Evolutionary conservation across 2,797 vertebrate genomes (phyloP).

Genomic region (Argya squamiceps): DNA sequence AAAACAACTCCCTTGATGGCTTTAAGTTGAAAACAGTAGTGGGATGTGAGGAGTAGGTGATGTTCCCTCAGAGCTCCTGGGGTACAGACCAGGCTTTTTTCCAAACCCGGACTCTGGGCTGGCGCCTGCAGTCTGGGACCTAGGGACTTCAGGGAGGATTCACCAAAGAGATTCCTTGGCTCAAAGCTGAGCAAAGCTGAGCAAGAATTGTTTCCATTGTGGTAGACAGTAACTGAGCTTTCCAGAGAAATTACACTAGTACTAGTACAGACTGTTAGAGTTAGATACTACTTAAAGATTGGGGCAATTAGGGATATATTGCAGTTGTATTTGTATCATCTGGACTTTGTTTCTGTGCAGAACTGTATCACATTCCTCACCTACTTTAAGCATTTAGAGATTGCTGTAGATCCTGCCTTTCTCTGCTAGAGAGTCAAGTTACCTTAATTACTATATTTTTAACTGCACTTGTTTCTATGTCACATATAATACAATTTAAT

Average conservation of each 20-base stretch:
- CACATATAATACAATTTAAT: not conserved
- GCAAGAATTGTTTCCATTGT: not conserved
- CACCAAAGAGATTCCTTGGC: not conserved
- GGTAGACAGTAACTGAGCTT: not conserved
- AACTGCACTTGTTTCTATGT: not conserved
- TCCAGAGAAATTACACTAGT: not conserved
- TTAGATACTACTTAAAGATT: not conserved
- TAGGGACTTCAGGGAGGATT: not conserved
- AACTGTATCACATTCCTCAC: not conserved
- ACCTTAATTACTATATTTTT: not conserved
- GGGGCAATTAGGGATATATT: not conserved
- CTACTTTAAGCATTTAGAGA: not conserved
- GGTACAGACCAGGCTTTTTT: not conserved
- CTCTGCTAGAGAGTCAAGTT: not conserved
- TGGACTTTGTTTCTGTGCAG: not conserved
- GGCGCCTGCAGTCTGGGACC: not conserved
- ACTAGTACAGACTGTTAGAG: not conserved
- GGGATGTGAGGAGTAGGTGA: not conserved
- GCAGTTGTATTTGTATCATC: not conserved
- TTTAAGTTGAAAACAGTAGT: not conserved
- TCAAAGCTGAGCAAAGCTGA: not conserved
- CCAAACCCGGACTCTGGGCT: not conserved
- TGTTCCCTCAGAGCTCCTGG: not conserved
- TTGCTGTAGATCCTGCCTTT: not conserved
- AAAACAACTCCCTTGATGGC: fast-evolving